Evolutionary conservation across 2,113 vertebrate species (phyloP).

Genomic region (Sitta europaea): DNA sequence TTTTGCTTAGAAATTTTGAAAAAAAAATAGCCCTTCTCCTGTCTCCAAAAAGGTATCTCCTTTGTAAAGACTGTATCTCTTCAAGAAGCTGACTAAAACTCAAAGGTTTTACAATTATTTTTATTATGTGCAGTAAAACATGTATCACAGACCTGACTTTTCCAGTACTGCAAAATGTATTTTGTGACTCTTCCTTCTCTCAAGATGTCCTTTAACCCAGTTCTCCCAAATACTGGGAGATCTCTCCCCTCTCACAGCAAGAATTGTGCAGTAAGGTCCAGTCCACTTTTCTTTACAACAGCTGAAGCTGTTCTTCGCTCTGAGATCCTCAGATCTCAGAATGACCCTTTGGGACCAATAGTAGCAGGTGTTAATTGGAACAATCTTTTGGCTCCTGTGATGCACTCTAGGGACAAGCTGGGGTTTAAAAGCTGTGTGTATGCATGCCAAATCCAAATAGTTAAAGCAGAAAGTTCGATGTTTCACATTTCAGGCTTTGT

Average conservation of each 20-base stretch:
- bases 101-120: background rate
- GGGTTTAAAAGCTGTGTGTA: background rate
- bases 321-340: background rate
- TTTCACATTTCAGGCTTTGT: background rate
- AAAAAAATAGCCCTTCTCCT: background rate
- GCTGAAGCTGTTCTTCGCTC: background rate
- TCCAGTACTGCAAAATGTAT: background rate
- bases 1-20: background rate
- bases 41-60: background rate
- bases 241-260: background rate
- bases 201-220: background rate
- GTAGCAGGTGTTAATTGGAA: slow-evolving; percentile 27
- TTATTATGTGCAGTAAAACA: background rate
- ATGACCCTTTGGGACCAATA: background rate
- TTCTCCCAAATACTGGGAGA: background rate
- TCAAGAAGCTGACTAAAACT: background rate
- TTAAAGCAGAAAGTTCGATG: background rate
- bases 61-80: background rate
- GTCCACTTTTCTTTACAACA: background rate
- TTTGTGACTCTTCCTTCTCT: background rate
- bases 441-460: background rate
- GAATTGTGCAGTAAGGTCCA: background rate
- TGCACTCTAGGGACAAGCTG: background rate
- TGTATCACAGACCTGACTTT: background rate
- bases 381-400: background rate